phyloP scores from a whole-genome alignment of 2,888 invertebrate species.

The Malacosoma neustria region DNA sequence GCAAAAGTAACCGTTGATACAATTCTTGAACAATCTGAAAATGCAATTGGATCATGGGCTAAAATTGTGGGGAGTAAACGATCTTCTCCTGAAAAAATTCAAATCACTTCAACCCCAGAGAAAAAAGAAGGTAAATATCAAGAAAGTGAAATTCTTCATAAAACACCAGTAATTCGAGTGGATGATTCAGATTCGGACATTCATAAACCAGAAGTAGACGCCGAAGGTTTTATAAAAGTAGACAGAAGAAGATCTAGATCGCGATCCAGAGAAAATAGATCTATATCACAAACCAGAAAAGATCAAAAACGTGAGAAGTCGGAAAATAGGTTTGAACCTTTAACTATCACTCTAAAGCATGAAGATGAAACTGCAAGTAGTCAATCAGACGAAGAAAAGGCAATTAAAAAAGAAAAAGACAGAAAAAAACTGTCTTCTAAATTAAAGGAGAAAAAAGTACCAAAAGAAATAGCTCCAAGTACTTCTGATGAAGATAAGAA shows the following conservation, averaged over 20 bases:
- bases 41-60: conserved; percentile 47
- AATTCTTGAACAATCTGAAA: conserved; percentile 13
- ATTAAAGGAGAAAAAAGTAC: conserved; percentile 51
- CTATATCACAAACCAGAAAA: conserved; percentile 31
- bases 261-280: conserved; percentile 61
- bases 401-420: conserved; percentile 21
- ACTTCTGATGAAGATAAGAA: conserved; percentile 41
- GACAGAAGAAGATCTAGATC: conserved; percentile 71
- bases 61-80: conserved; percentile 51
- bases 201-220: conserved; percentile 38
- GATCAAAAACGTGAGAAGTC: conserved; percentile 32
- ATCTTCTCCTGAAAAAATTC: conserved; percentile 40
- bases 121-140: conserved; percentile 11
- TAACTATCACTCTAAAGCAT: conserved; percentile 34
- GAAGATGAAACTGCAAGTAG: conserved; percentile 27
- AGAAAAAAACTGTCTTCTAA: conserved; percentile 49
- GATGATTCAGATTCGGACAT: conserved; percentile 39
- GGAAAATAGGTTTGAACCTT: conserved; percentile 48
- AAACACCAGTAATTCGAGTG: conserved; percentile 48
- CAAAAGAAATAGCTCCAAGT: conserved; percentile 19
- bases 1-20: conserved; percentile 8
- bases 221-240: conserved; percentile 65
- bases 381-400: conserved; percentile 28
- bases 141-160: conserved; percentile 14
- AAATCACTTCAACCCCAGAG: conserved; percentile 21